phyloP scores from a whole-genome alignment of 2,888 invertebrate species.

The Torymus aiolomorphi region DNA sequence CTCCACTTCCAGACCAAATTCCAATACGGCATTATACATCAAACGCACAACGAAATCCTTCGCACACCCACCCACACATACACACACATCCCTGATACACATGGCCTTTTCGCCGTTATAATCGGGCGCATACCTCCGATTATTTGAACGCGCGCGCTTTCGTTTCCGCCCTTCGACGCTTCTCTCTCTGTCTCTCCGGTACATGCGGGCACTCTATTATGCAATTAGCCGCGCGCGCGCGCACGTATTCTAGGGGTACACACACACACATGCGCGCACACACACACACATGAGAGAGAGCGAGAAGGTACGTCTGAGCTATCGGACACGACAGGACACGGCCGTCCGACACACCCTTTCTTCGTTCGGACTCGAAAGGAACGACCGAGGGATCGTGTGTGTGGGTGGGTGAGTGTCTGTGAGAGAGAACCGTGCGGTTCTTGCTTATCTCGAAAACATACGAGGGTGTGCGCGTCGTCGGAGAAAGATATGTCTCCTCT shows the following conservation, averaged over 20 bases:
- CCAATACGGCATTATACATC: too few relatives aligned
- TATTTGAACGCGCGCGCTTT: constrained; percentile 30
- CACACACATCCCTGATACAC: background rate
- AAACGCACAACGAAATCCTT: too few relatives aligned
- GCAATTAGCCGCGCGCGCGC: constrained; percentile 72
- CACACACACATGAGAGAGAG: background rate
- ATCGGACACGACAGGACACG: constrained; percentile 72
- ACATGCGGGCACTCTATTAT: constrained; percentile 75
- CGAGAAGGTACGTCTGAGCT: constrained; percentile 9
- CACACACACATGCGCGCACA: constrained; percentile 10
- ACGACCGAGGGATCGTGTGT: constrained; percentile 58
- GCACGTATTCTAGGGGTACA: constrained; percentile 69
- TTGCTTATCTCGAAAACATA: constrained; percentile 72
- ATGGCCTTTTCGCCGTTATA: background rate
- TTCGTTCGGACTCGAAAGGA: constrained; percentile 73
- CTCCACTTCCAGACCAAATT: too few relatives aligned
- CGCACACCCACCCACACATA: too few relatives aligned
- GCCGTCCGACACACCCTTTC: constrained; percentile 76
- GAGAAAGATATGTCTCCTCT: too few relatives aligned
- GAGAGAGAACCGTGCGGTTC: constrained; percentile 57
- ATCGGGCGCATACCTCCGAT: constrained; percentile 28
- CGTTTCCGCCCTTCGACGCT: constrained; percentile 21
- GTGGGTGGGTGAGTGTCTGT: too few relatives aligned
- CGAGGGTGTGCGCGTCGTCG: constrained; percentile 45
- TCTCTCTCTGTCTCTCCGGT: background rate